phyloP scores from a whole-genome alignment of 2,113 vertebrate genomes.

The Boulengeromyrus knoepffleri region DNA sequence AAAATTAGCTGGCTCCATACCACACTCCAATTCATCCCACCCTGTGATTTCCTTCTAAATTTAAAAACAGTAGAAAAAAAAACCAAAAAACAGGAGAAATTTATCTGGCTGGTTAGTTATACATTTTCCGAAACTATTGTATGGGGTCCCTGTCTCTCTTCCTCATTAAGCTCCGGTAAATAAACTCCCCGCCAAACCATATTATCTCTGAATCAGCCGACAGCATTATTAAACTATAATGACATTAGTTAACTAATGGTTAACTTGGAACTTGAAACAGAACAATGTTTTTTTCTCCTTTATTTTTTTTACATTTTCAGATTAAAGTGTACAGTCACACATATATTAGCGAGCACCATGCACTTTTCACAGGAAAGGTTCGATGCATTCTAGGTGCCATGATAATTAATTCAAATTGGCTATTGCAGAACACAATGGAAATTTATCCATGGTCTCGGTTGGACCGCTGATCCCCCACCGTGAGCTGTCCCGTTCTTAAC shows the following conservation, averaged over 20 bases:
- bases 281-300: neutral
- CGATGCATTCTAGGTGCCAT: neutral
- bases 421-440: neutral
- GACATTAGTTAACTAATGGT: neutral
- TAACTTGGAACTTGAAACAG: neutral
- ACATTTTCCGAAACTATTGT: neutral
- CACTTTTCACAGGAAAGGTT: neutral
- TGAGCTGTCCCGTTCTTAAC: neutral
- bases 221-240: neutral
- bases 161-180: neutral
- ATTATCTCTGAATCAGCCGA: neutral
- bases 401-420: slow-evolving; percentile 2
- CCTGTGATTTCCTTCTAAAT: neutral
- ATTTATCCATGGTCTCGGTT: neutral
- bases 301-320: neutral
- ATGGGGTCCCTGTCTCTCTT: neutral
- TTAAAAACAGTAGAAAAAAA: neutral
- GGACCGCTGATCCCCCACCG: neutral
- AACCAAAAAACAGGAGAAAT: neutral
- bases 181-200: neutral
- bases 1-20: neutral
- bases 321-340: neutral
- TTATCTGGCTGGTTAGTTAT: neutral
- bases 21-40: neutral
- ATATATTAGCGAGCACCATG: neutral